Conservation (phyloP, 2,113 vertebrate genomes). For the Oryzias celebensis region DNA sequence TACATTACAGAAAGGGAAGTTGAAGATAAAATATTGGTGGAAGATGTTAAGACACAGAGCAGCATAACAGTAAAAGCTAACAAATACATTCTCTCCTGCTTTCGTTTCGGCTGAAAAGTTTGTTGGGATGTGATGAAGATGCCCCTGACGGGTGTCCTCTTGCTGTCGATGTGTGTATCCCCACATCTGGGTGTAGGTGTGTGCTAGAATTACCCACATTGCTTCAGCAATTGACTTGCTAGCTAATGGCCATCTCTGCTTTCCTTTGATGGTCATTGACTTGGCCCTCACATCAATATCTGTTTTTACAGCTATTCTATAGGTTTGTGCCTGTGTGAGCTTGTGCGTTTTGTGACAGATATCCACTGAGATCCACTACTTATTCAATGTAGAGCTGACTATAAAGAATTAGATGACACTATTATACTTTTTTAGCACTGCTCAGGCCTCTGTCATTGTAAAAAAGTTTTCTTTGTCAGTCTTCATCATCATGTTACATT, state of each 20-base stretch:
- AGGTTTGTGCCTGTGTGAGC: constrained; percentile 30
- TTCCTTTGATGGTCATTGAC: constrained; percentile 82
- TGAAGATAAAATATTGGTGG: background rate
- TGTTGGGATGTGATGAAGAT: constrained; percentile 51
- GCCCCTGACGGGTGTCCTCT: constrained; percentile 78
- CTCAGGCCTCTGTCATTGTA: no score
- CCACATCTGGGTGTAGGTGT: constrained; percentile 66
- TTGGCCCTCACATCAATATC: constrained; percentile 75
- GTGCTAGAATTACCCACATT: constrained; percentile 80
- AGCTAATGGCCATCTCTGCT: constrained; percentile 81
- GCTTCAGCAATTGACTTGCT: constrained; percentile 79
- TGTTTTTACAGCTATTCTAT: constrained; percentile 66
- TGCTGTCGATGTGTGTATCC: constrained; percentile 79
- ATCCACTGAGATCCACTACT: no score
- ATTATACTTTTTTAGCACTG: no score
- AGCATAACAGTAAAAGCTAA: background rate
- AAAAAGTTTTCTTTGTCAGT: no score
- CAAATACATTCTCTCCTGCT: constrained; percentile 5
- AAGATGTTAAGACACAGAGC: background rate
- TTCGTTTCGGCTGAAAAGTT: constrained; percentile 13
- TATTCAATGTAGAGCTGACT: no score
- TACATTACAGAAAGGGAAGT: constrained; percentile 3
- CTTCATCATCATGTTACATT: no score
- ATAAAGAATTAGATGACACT: no score
- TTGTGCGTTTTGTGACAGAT: constrained; percentile 10